Evolutionary conservation across 2,113 vertebrate species (phyloP).

Genomic region (Jacana jacana): DNA sequence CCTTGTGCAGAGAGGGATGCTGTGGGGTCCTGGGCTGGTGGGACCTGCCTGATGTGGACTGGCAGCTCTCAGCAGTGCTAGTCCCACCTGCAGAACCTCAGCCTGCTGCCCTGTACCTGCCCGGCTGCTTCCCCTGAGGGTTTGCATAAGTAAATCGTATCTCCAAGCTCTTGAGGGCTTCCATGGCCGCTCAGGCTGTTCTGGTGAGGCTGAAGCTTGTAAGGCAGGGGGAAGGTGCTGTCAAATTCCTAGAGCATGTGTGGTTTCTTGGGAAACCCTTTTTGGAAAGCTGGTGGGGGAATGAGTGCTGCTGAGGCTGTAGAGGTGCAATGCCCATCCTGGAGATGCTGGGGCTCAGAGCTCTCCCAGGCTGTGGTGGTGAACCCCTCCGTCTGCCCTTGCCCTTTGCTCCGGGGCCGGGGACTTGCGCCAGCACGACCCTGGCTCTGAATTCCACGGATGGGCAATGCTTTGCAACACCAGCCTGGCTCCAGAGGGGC

Average conservation of each 20-base stretch:
- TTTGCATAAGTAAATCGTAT: accelerated
- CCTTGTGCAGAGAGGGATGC: background rate
- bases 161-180: background rate
- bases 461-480: background rate
- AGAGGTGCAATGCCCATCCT: background rate
- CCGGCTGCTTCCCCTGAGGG: background rate
- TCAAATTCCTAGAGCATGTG: background rate
- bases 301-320: background rate
- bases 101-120: background rate
- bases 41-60: accelerated
- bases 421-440: background rate
- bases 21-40: background rate
- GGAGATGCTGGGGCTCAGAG: background rate
- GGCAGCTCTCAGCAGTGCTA: background rate
- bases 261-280: background rate
- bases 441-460: background rate
- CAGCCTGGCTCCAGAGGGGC: background rate
- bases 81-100: background rate
- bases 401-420: background rate
- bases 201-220: background rate
- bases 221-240: background rate
- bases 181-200: background rate
- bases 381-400: background rate
- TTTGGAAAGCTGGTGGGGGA: background rate
- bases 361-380: background rate